phyloP scores from a whole-genome alignment of 2,797 vertebrate genomes.

The Lagocephalus sceleratus region DNA sequence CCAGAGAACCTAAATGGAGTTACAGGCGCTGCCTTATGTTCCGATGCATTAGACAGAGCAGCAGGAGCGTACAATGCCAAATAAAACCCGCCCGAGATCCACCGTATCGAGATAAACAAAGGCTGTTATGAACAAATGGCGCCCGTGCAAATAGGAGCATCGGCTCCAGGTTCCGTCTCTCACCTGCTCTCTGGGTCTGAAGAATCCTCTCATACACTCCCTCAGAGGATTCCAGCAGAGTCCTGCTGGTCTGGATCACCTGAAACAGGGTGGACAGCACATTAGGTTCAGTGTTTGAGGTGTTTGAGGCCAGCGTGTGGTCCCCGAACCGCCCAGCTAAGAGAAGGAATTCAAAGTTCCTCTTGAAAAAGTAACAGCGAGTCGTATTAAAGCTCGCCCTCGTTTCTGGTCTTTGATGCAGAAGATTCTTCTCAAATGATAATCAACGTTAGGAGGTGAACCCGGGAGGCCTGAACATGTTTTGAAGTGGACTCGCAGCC shows the following conservation, averaged over 20 bases:
- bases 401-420: no score
- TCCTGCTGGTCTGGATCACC: conserved; percentile 94
- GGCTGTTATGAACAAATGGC: conserved; percentile 21
- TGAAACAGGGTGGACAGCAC: conserved; percentile 54
- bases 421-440: no score
- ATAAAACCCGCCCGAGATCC: no score
- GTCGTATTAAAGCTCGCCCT: no score
- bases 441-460: no score
- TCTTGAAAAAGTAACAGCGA: no score
- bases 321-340: no score
- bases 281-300: conserved; percentile 22
- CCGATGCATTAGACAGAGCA: no score
- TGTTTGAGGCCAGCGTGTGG: conserved; percentile 29
- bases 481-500: conserved; percentile 40
- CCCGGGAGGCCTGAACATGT: no score
- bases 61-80: not conserved
- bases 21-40: no score
- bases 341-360: no score
- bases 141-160: conserved; percentile 19
- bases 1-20: no score
- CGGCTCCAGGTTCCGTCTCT: conserved; percentile 30
- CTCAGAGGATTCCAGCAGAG: conserved; percentile 86
- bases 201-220: conserved; percentile 88
- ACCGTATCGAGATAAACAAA: not conserved
- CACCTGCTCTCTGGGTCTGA: conserved; percentile 93